Evolutionary conservation across 2,888 invertebrate genomes (phyloP).

Genomic region (Microctonus aethiopoides): DNA sequence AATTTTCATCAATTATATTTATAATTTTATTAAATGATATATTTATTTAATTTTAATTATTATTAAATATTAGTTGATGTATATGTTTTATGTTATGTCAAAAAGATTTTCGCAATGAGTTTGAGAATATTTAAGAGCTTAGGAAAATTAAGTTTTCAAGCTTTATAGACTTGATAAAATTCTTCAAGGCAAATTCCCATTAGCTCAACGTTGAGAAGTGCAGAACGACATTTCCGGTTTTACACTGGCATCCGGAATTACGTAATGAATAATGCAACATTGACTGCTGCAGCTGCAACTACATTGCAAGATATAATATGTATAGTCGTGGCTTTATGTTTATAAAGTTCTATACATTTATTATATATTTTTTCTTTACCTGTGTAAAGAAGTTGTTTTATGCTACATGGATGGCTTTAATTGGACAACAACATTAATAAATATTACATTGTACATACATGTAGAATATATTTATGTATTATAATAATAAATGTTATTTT

Average conservation of each 20-base stretch:
- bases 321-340: no score
- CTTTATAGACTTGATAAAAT: background rate
- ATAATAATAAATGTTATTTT: no score
- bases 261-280: slow-evolving; percentile 43
- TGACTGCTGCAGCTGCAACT: slow-evolving; percentile 16
- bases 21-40: no score
- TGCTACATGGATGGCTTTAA: background rate
- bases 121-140: background rate
- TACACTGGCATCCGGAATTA: slow-evolving; percentile 33
- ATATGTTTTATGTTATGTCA: background rate
- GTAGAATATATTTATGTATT: background rate
- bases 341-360: background rate
- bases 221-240: slow-evolving; percentile 18
- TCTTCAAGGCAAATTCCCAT: background rate
- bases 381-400: background rate
- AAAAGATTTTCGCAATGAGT: background rate
- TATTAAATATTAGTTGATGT: background rate
- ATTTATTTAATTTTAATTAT: no score
- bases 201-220: background rate
- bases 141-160: background rate
- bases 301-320: no score
- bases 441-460: background rate
- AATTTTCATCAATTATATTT: no score
- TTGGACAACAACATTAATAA: background rate
- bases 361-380: no score